Percentiles rank a stretch among this genome's conserved stretches.
phyloP scores from a whole-genome alignment of 2,888 invertebrate species.

The Craniophora ligustri region DNA sequence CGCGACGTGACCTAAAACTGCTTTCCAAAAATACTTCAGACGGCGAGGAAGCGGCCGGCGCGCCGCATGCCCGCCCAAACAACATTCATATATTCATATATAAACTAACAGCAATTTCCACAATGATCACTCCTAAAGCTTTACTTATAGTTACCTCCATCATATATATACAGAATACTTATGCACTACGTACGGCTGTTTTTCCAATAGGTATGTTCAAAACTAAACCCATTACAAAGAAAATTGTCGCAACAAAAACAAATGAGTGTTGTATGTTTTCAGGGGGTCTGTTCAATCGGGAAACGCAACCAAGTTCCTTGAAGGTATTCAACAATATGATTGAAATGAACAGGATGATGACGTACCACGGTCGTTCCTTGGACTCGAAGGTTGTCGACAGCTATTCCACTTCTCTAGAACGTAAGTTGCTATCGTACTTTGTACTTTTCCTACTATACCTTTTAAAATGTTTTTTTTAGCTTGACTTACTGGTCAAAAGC shows the following conservation, averaged over 20 bases:
- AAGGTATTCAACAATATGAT: conserved; percentile 70
- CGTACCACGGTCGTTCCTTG: conserved; percentile 70
- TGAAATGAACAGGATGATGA: conserved; percentile 59
- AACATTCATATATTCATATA: conserved; percentile 51
- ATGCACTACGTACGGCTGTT: conserved; percentile 58
- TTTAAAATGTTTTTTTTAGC: no score
- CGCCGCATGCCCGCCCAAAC: conserved; percentile 67
- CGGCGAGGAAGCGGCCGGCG: conserved; percentile 69
- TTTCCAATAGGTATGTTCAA: conserved; percentile 75
- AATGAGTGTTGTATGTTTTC: conserved; percentile 58
- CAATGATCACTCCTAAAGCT: conserved; percentile 53
- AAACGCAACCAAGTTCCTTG: conserved; percentile 64
- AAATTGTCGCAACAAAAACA: conserved; percentile 23
- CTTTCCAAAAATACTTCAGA: conserved; percentile 86
- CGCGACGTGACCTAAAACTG: conserved; percentile 82
- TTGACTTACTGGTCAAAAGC: no score
- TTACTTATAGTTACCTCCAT: conserved; percentile 52
- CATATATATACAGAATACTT: conserved; percentile 25
- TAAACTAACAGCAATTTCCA: conserved; percentile 57
- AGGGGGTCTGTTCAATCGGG: conserved; percentile 85
- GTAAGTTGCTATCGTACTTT: conserved; percentile 62
- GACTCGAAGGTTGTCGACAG: conserved; percentile 70
- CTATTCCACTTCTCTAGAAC: conserved; percentile 77
- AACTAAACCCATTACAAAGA: conserved; percentile 7
- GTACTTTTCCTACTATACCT: neutral